Percentiles rank a stretch among this genome's conserved stretches.
Conservation (phyloP, 2,888 invertebrate genomes). For the Perizoma flavofasciatum region DNA sequence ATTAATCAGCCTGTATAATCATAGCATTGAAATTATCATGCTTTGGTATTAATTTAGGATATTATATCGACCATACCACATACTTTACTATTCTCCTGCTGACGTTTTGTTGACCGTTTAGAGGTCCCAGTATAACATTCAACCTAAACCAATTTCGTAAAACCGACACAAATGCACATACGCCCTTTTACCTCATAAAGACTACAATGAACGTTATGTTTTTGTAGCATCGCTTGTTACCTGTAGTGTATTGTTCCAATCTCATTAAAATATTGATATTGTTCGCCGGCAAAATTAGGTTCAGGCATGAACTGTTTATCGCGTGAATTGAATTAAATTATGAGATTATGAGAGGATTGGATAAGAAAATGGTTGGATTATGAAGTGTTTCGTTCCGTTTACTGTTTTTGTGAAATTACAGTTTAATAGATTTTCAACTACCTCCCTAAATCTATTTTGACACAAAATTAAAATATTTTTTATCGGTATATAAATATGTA, state of each 20-base stretch:
- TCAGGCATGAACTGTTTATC: constrained; percentile 16
- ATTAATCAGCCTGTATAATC: no score
- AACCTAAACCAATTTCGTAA: no score
- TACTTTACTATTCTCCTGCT: no score
- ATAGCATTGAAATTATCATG: no score
- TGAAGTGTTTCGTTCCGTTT: neutral
- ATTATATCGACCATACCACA: no score
- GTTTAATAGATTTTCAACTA: no score
- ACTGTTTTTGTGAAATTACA: neutral
- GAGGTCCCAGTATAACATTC: no score
- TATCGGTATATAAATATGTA: no score
- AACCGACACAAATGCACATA: neutral
- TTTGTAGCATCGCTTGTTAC: constrained; percentile 16
- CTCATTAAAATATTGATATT: constrained; percentile 37
- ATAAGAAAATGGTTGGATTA: constrained; percentile 1
- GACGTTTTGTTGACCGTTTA: no score
- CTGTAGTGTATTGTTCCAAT: constrained; percentile 35
- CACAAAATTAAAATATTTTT: no score
- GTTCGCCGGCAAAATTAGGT: constrained; percentile 20
- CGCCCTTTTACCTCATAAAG: constrained; percentile 3
- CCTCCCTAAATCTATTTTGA: no score
- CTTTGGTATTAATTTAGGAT: no score
- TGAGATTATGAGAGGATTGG: constrained; percentile 11
- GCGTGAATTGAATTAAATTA: constrained; percentile 7
- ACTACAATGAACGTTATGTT: constrained; percentile 9